Evolutionary conservation across 2,113 vertebrate genomes (phyloP).

Genomic region (Oryctolagus cuniculus): mOryCun1.1 NC_091441.1:80516001-80516500

Average conservation of each 20-base stretch:
- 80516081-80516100: background rate
- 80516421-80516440: background rate
- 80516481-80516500: background rate
- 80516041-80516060: background rate
- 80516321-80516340: background rate
- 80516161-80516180: background rate
- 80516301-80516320: background rate
- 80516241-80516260: background rate
- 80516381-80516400: background rate
- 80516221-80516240: background rate
- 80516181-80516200: background rate
- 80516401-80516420: background rate
- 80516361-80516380: background rate
- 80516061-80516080: background rate
- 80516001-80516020: background rate
- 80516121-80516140: background rate
- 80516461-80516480: background rate
- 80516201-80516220: background rate
- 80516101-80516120: background rate
- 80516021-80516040: fast-evolving
- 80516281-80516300: background rate
- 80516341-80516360: background rate
- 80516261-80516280: background rate
- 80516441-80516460: background rate
- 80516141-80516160: background rate